Base-by-base conservation (phyloP, 2,888 invertebrate genomes). In the Pardosa pseudoannulata region DNA sequence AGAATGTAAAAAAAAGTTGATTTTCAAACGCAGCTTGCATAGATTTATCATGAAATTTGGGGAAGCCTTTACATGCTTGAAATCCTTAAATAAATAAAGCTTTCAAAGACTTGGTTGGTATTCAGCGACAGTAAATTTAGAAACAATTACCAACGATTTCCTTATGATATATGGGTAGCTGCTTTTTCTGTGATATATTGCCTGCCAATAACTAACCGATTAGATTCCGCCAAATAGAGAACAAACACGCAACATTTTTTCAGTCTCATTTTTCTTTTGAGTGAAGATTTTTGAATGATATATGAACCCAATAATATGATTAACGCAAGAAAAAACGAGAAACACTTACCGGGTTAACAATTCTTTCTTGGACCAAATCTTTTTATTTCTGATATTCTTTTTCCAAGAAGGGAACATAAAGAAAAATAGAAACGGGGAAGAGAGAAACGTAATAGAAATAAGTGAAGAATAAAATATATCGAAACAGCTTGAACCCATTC, bases 221-320 rank as follows among this genome's bases (percentile, higher is more conserved):
- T 46, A 16, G 9, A 46, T 16, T 46, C 46, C 46, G 16, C 46
- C 11, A 46, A 46, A 46, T 46, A 46, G 46, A 46, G 46, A 46
- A 16, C 7, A 46, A 46, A 46, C 46, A 46, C 46, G 46, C 46
- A 46, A 46, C 16, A 13, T 16, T 46, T 46, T 16, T 16, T 16
- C 46, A 36, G 9, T 36, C 36, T 16, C 46, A 16, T 46, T 46
- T 46, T 16, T 46, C 46, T 46, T 16, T 46, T 46, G 46, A 11
- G 7, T 46, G 46, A 46, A 46, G 46, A 46, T 46, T 16, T 46
- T 46, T 46, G 46, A 46, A 46, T 46, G 46, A 46, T 46, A 46
- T 46, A 46, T 46, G 46, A 46, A 46, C 46, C 46, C 16, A 46
- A 46, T 46, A 46, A 46, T 46, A 46, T 46, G 46, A 46, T 46